Conservation (phyloP, 2,888 invertebrate species). For the Lucinisca nassula region DNA sequence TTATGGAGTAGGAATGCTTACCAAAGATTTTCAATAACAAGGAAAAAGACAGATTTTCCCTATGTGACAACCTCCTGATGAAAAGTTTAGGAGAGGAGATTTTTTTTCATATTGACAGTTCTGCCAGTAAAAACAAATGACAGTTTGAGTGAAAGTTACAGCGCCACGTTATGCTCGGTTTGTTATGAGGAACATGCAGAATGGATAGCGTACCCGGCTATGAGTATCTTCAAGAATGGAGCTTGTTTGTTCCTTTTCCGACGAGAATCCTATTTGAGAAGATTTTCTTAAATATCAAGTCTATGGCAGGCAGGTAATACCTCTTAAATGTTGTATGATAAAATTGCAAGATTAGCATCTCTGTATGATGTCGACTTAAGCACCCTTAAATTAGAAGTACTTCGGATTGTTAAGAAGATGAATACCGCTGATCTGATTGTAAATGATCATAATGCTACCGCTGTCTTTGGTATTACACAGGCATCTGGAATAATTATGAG, state of each 20-base stretch:
- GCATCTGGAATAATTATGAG: not conserved
- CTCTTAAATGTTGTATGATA: not conserved
- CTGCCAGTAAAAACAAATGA: too few species aligned
- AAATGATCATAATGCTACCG: too few species aligned
- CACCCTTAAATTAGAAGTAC: not conserved
- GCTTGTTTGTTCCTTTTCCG: not conserved
- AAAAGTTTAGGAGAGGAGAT: too few species aligned
- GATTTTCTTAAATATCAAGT: not conserved
- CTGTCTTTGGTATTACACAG: not conserved
- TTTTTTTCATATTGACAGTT: too few species aligned
- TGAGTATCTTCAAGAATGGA: not conserved
- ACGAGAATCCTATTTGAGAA: not conserved
- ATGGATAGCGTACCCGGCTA: not conserved
- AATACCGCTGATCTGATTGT: too few species aligned
- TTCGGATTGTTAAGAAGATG: not conserved
- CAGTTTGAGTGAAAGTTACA: too few species aligned
- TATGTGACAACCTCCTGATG: too few species aligned
- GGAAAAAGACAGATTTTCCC: too few species aligned
- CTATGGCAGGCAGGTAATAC: not conserved
- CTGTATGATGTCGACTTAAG: not conserved
- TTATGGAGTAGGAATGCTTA: too few species aligned
- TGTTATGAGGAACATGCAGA: not conserved
- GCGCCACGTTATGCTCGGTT: not conserved
- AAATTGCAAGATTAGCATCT: too few species aligned
- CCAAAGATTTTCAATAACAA: too few species aligned